Evolutionary conservation across 2,888 invertebrate genomes (phyloP).

Genomic region (Junonia oenone): DNA sequence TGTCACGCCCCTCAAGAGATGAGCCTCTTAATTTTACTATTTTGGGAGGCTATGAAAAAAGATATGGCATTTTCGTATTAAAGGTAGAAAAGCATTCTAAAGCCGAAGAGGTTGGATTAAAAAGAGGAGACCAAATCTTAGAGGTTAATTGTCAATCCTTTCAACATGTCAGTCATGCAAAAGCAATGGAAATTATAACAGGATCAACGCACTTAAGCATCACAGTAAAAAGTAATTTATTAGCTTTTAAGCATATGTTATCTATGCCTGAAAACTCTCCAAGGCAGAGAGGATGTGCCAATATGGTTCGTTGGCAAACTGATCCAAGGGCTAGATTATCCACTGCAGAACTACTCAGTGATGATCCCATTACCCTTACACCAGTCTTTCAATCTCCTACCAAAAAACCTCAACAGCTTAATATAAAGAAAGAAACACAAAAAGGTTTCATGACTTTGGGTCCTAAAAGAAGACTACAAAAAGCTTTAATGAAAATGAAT

Average conservation of each 20-base stretch:
- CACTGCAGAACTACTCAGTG: slow-evolving; percentile 84
- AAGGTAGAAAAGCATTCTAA: slow-evolving; percentile 96
- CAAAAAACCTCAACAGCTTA: slow-evolving; percentile 76
- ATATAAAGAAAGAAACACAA: slow-evolving; percentile 81
- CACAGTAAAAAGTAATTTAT: slow-evolving; percentile 96
- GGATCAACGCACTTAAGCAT: slow-evolving; percentile 97
- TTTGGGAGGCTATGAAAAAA: slow-evolving; percentile 94
- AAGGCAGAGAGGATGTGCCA: slow-evolving; percentile 83
- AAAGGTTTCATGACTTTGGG: slow-evolving; percentile 94
- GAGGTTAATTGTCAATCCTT: slow-evolving; percentile 99
- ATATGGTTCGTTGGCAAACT: slow-evolving; percentile 83
- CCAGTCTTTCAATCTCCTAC: slow-evolving; percentile 77
- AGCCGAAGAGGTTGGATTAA: slow-evolving; percentile 96
- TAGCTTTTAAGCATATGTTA: slow-evolving; percentile 87
- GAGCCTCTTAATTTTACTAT: slow-evolving; percentile 96
- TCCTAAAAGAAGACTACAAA: slow-evolving; percentile 90
- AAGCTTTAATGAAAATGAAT: slow-evolving; percentile 93
- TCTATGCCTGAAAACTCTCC: slow-evolving; percentile 89
- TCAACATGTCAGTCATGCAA: slow-evolving; percentile 93
- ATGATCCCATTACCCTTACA: slow-evolving; percentile 65
- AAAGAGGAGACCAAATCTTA: slow-evolving; percentile 97
- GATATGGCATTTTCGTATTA: slow-evolving; percentile 95
- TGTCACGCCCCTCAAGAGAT: slow-evolving; percentile 95
- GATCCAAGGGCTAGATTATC: slow-evolving; percentile 88
- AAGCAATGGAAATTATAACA: slow-evolving; percentile 94